A percentile compares a stretch with the other conserved stretches of the same genome.
Evolutionary conservation across 2,888 invertebrate genomes (phyloP).

Genomic region (Lasioglossum vierecki): DNA sequence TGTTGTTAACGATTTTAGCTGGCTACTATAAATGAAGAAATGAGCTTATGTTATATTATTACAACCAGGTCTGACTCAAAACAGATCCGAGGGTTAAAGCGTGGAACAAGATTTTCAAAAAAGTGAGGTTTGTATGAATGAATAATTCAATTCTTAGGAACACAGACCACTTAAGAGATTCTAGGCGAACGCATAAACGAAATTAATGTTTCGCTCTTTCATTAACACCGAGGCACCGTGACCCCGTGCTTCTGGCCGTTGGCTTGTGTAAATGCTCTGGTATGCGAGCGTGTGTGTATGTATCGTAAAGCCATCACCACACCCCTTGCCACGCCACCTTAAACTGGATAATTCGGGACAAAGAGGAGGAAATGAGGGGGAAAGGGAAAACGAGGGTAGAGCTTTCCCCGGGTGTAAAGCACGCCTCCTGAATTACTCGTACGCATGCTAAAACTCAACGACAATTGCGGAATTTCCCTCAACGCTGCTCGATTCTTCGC

Average conservation of each 20-base stretch:
- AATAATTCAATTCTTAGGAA: neutral
- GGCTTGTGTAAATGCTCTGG: neutral
- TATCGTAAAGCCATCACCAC: conserved; percentile 64
- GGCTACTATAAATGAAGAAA: neutral
- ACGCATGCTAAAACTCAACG: conserved; percentile 48
- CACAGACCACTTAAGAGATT: neutral
- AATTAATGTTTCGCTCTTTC: conserved; percentile 5
- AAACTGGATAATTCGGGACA: conserved; percentile 56
- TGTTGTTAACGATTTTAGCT: too few species aligned
- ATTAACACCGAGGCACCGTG: neutral
- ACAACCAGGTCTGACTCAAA: too few species aligned
- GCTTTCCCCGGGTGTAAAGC: conserved; percentile 27
- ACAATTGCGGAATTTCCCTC: conserved; percentile 50
- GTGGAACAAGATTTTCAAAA: neutral
- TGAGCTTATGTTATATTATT: too few species aligned
- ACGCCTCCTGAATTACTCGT: conserved; percentile 44
- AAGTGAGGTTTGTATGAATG: neutral
- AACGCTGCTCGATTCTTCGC: conserved; percentile 14
- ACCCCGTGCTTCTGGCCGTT: neutral
- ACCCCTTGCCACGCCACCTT: conserved; percentile 64
- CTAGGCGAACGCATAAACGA: neutral
- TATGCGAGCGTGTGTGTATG: neutral
- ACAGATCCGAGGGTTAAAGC: neutral
- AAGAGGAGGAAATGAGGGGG: conserved; percentile 41
- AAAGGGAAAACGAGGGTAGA: conserved; percentile 18